These are phyloP conservation scores for Mylabris phalerata DNA, from an alignment of 1,140 invertebrate genomes.

Conservation along the genomic window DNA sequence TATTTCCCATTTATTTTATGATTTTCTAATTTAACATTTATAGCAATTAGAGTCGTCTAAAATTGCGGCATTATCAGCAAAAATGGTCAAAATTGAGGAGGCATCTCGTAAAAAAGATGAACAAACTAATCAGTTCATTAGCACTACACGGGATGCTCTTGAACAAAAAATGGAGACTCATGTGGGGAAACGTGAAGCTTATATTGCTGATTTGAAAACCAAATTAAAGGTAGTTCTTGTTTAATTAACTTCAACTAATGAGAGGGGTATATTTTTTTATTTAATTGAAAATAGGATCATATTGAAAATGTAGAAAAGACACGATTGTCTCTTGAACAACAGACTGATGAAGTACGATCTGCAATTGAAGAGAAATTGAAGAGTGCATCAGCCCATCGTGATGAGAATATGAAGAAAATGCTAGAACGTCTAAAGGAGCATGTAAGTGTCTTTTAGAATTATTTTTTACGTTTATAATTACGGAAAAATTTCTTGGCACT, in stretches of 20 bases:
- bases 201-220: slow-evolving; percentile 77
- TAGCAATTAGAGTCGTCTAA: slow-evolving; percentile 78
- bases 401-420: slow-evolving; percentile 83
- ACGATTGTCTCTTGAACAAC: slow-evolving; percentile 69
- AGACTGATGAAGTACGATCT: slow-evolving; percentile 73
- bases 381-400: slow-evolving; percentile 72
- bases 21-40: not conserved
- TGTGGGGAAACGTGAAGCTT: slow-evolving; percentile 80
- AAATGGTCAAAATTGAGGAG: slow-evolving; percentile 80
- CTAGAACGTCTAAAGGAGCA: slow-evolving; percentile 81
- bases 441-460: slow-evolving; percentile 52
- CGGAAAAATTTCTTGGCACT: not conserved
- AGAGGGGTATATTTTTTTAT: slow-evolving; percentile 7
- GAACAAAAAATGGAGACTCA: slow-evolving; percentile 85
- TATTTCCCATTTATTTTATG: not conserved
- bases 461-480: not conserved
- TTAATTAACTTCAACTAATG: not conserved
- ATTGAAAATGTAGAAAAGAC: slow-evolving; percentile 79
- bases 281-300: slow-evolving; percentile 46
- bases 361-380: slow-evolving; percentile 80
- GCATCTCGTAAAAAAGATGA: slow-evolving; percentile 84
- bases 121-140: slow-evolving; percentile 74
- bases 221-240: slow-evolving; percentile 69
- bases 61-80: slow-evolving; percentile 70
- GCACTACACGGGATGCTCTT: slow-evolving; percentile 74